Evolutionary conservation across 2,797 vertebrate species (phyloP), one percentile per base, ranked within the genome.

Genomic region (Sebastolobus altivelis): DNA sequence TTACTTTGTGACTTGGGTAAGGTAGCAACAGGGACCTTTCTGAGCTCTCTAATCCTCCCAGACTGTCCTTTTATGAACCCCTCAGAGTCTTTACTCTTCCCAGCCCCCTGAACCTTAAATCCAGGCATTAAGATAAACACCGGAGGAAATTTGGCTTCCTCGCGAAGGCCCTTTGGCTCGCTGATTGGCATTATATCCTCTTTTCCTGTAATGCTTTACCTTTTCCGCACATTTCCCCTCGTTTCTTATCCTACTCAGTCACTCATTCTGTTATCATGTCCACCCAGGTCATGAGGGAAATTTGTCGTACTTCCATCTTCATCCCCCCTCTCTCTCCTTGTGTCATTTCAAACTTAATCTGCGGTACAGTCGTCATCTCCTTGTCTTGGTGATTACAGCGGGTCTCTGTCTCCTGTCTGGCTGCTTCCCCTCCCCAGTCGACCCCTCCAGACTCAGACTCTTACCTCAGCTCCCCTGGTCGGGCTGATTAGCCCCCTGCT

Each of bases 101-200:
- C 52, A 61, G 52, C 25, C 75, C 72, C 67, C 68, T 77, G 77
- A 88, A 85, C 81, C 68, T 70, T 80, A 89, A 92, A 87, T 88
- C 81, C 89, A 79, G 72, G 66, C 78, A 8, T 88, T 88, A 83
- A 86, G 89, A 89, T 88, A 89, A 87, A 90, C 78, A 79, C 61
- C 9, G 59, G 63, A 75, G 82, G 80, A 87, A 89, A 85, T 81
- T 56, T 4, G 31, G 43, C 80, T 81, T 85, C 62, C 60, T 75
- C 37, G 22, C 6, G 0, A 25, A 25, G 77, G 49, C 74, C 56
- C 72, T 83, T 85, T 79, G 80, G 74, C 78, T 46, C 9, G 1
- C 66, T 84, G 70, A 89, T 79, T 89, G 70, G 63, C 62, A 68
- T 82, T 49, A 33, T 70, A 80, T 75, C 70, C 75, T 77, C 65